These are phyloP conservation scores for Drosophila tani DNA, from an alignment of 1,140 invertebrate species.

Conservation along the genomic window DNA sequence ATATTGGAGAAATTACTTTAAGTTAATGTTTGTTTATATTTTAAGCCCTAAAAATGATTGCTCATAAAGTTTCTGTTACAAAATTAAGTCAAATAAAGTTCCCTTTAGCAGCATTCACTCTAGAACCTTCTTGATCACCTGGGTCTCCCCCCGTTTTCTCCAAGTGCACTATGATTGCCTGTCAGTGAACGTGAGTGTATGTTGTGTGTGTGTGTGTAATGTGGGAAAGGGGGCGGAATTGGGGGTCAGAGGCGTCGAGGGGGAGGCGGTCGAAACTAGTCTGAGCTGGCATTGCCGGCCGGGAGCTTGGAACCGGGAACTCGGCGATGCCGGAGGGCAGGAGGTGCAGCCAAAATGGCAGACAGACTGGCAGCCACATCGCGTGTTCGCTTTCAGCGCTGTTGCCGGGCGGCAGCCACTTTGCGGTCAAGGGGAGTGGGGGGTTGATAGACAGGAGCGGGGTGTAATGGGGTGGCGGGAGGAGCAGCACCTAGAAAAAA, in stretches of 20 bases:
- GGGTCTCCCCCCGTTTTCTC: background rate
- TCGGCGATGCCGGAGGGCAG: slow-evolving; percentile 13
- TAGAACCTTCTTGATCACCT: background rate
- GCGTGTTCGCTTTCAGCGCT: slow-evolving; percentile 74
- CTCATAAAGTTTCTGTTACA: too few relatives aligned
- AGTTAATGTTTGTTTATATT: too few relatives aligned
- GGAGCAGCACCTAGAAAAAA: background rate
- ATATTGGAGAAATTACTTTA: too few relatives aligned
- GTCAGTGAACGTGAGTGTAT: slow-evolving; percentile 11
- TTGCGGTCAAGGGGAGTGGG: slow-evolving; percentile 15
- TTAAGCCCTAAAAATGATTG: too few relatives aligned
- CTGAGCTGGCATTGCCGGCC: slow-evolving; percentile 38
- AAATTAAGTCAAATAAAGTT: too few relatives aligned
- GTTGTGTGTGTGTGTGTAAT: background rate
- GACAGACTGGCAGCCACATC: slow-evolving; percentile 67
- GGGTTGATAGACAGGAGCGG: background rate
- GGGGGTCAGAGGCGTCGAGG: slow-evolving; percentile 5
- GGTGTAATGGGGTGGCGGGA: background rate
- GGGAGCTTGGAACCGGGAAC: slow-evolving; percentile 23
- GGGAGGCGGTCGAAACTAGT: slow-evolving; percentile 44
- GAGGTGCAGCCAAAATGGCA: slow-evolving; percentile 56
- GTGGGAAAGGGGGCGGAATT: slow-evolving; percentile 4
- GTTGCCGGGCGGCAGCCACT: slow-evolving; percentile 74
- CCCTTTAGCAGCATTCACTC: background rate
- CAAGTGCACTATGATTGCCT: slow-evolving; percentile 50